These are phyloP conservation scores for Nematopogon swammerdamellus DNA, from an alignment of 2,888 invertebrate genomes.

Conservation along the genomic window DNA sequence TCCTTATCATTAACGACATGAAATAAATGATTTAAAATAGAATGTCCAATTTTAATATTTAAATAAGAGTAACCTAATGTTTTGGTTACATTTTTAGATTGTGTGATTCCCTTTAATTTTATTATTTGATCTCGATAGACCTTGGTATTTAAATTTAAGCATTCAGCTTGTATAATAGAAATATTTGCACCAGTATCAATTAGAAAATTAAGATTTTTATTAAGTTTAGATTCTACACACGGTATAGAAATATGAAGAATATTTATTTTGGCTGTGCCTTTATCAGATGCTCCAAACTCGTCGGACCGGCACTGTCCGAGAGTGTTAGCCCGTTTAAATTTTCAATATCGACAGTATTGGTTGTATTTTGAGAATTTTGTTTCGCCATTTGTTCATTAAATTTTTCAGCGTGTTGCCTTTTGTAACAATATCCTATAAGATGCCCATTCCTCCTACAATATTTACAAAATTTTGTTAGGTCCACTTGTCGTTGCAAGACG, in stretches of 20 bases:
- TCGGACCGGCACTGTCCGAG: neutral
- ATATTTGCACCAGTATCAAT: neutral
- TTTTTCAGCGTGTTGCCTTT: neutral
- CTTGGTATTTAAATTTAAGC: neutral
- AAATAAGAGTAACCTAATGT: neutral
- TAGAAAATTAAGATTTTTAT: neutral
- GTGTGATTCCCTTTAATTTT: neutral
- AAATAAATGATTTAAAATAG: neutral
- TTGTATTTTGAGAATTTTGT: too few species aligned
- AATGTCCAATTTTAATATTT: neutral
- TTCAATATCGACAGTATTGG: too few species aligned
- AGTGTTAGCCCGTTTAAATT: neutral
- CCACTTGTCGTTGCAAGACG: neutral
- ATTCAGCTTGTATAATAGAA: neutral
- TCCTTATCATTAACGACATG: neutral
- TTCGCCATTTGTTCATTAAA: too few species aligned
- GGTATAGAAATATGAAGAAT: neutral
- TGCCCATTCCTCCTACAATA: conserved; percentile 3
- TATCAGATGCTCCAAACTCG: neutral
- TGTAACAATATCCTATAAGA: conserved; percentile 1
- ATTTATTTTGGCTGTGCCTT: neutral
- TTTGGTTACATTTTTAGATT: neutral
- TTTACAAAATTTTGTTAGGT: neutral
- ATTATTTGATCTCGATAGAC: neutral
- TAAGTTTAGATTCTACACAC: neutral